Conservation (phyloP, 2,113 vertebrate species). For the Condylura cristata region DNA sequence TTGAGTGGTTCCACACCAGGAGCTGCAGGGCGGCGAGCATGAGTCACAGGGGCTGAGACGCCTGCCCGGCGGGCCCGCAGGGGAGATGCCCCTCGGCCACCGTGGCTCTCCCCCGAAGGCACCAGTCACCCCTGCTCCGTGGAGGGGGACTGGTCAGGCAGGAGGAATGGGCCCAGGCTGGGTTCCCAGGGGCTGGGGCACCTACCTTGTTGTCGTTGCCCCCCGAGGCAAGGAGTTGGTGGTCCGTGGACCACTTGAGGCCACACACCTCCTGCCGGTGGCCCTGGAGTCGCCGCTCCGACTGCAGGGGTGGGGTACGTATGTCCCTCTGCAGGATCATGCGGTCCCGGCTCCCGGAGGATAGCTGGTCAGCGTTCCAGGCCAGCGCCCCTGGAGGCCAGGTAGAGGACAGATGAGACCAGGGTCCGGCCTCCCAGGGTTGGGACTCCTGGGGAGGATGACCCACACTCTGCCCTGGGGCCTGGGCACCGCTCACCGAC, state of each 20-base stretch:
- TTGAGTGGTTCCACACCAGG: constrained; percentile 98
- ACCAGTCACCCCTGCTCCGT: rapidly evolving
- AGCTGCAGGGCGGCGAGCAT: constrained; percentile 83
- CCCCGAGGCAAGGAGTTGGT: constrained; percentile 97
- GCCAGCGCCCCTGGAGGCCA: constrained; percentile 92
- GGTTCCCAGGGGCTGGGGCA: rapidly evolving
- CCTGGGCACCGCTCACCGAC: constrained; percentile 89
- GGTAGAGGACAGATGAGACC: neutral
- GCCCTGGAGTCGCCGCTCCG: constrained; percentile 96
- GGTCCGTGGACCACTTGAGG: constrained; percentile 99
- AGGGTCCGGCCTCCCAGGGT: rapidly evolving
- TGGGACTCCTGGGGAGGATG: rapidly evolving
- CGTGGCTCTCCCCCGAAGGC: neutral
- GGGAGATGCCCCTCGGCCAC: rapidly evolving
- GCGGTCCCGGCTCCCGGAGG: constrained; percentile 95
- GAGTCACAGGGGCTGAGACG: neutral
- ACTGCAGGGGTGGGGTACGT: constrained; percentile 94
- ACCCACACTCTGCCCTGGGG: neutral
- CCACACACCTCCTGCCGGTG: constrained; percentile 99
- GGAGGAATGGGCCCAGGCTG: rapidly evolving
- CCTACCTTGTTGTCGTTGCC: constrained; percentile 98
- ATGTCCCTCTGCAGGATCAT: constrained; percentile 98
- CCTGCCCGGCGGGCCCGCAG: too few species aligned
- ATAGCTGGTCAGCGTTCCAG: constrained; percentile 98
- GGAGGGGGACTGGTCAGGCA: rapidly evolving